Evolutionary conservation across 2,888 invertebrate genomes (phyloP).

Genomic region (Aphidoletes aphidimyza): DNA sequence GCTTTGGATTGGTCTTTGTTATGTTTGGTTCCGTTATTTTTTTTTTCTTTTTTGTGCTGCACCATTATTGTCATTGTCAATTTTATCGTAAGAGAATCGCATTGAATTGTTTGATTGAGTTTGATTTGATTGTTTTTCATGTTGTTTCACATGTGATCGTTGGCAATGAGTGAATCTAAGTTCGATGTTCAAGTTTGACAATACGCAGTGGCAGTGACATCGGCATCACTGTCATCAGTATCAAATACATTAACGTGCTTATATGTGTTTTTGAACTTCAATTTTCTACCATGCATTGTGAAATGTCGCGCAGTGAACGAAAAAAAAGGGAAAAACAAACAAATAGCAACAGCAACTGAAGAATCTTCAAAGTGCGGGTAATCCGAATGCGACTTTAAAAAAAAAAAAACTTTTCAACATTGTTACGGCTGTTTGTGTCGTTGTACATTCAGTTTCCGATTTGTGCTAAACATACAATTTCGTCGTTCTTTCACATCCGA

Average conservation of each 20-base stretch:
- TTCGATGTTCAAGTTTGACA: too few relatives aligned
- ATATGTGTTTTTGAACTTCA: not conserved
- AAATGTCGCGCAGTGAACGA: not conserved
- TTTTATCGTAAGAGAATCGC: not conserved
- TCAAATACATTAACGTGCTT: not conserved
- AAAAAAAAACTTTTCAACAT: constrained; percentile 45
- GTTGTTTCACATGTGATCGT: not conserved
- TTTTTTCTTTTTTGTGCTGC: too few relatives aligned
- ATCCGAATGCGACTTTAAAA: constrained; percentile 39
- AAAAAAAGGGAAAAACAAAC: constrained; percentile 38
- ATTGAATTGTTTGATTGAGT: constrained; percentile 18
- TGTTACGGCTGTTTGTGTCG: not conserved
- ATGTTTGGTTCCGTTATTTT: not conserved
- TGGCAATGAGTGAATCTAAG: too few relatives aligned
- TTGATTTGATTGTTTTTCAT: constrained; percentile 26
- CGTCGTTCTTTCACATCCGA: not conserved
- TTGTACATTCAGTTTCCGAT: not conserved
- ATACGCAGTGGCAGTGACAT: too few relatives aligned
- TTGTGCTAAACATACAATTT: not conserved
- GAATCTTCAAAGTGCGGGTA: constrained; percentile 38
- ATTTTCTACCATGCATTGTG: not conserved
- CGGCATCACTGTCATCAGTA: too few relatives aligned
- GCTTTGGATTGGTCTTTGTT: not conserved
- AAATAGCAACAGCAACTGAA: too few relatives aligned
- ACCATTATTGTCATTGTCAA: too few relatives aligned